Conservation (phyloP, 2,797 vertebrate species). For the Danio tinwini region DNA sequence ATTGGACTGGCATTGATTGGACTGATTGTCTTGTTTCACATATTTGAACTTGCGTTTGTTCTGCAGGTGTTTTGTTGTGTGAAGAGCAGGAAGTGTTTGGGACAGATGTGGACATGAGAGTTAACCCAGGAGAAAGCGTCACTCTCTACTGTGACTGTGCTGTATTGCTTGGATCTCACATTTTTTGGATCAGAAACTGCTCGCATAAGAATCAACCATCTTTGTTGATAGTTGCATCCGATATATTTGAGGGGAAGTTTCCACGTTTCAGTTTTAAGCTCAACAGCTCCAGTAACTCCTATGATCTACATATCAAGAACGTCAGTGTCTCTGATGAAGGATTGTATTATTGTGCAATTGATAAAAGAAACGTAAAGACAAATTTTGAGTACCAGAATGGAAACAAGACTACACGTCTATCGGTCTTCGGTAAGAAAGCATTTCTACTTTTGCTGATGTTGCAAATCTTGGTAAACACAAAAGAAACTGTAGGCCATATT, state of each 20-base stretch:
- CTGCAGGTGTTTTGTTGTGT: slow-evolving; percentile 45
- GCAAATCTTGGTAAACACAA: neutral
- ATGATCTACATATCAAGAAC: slow-evolving; percentile 47
- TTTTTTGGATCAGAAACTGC: slow-evolving; percentile 50
- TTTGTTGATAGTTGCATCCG: neutral
- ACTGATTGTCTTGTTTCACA: neutral
- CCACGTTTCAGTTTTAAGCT: neutral
- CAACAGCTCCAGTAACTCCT: neutral
- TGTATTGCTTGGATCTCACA: neutral
- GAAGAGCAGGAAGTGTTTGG: slow-evolving; percentile 35
- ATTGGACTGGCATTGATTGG: neutral
- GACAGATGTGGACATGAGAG: slow-evolving; percentile 32
- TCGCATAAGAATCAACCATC: slow-evolving; percentile 48
- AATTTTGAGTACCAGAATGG: slow-evolving; percentile 1
- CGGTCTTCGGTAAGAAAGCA: slow-evolving; percentile 31
- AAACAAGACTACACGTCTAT: slow-evolving; percentile 6
- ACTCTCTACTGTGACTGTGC: slow-evolving; percentile 34
- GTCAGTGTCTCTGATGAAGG: slow-evolving; percentile 48
- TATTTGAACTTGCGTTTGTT: slow-evolving; percentile 9
- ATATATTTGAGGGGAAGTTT: fast-evolving
- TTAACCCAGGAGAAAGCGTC: slow-evolving; percentile 51
- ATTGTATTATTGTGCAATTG: slow-evolving; percentile 51
- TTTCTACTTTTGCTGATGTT: neutral
- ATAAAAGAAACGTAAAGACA: neutral
- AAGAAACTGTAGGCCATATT: neutral